A percentile compares a stretch with the other conserved stretches of the same genome.
These are phyloP conservation scores for Girardia tigrina DNA, from an alignment of 2,888 invertebrate species.

Conservation along the genomic window DNA sequence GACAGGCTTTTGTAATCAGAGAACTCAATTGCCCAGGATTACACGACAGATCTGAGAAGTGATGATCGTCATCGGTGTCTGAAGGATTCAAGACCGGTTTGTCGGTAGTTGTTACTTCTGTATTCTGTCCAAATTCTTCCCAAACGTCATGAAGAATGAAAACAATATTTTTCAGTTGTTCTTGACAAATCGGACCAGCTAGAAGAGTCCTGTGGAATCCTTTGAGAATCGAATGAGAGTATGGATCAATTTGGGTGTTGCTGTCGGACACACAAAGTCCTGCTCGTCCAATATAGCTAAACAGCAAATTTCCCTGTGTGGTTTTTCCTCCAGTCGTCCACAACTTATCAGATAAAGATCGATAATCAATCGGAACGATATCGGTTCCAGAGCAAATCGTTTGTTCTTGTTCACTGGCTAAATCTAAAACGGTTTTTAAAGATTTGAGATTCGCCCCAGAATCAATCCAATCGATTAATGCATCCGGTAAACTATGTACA, in stretches of 20 bases:
- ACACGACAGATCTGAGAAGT: not conserved
- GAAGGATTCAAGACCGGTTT: no score
- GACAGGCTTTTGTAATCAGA: not conserved
- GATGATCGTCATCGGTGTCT: no score
- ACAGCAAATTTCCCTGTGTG: not conserved
- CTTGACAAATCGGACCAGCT: conserved; percentile 85
- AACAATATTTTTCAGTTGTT: conserved; percentile 78
- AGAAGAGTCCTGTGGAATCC: conserved; percentile 60
- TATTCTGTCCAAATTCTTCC: no score
- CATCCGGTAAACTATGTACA: not conserved
- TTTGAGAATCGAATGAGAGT: conserved; percentile 41
- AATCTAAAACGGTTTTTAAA: not conserved
- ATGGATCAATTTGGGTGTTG: not conserved
- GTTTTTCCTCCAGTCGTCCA: not conserved
- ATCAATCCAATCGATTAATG: not conserved
- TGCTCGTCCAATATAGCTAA: not conserved
- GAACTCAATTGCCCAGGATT: conserved; percentile 9
- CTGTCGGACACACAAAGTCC: not conserved
- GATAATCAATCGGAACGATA: not conserved
- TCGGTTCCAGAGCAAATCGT: not conserved
- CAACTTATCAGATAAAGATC: not conserved
- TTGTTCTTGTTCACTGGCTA: not conserved
- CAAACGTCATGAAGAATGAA: conserved; percentile 65
- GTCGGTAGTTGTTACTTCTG: no score
- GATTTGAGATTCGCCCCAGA: not conserved